A percentile compares a stretch with the other conserved stretches of the same genome.
Conservation (phyloP, 2,888 invertebrate species). For the Gerris lacustris region DNA sequence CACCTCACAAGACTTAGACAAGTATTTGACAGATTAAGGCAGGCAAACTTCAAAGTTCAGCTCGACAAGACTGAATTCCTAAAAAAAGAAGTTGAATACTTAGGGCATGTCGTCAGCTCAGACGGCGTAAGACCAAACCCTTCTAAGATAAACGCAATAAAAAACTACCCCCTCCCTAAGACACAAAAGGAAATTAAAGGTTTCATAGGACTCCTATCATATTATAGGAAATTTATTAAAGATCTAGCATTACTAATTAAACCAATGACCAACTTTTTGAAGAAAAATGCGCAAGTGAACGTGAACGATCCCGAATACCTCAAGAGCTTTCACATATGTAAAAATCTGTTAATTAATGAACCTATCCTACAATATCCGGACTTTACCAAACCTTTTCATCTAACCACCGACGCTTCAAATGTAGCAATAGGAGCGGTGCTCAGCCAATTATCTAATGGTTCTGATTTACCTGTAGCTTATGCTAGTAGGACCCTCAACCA, state of each 20-base stretch:
- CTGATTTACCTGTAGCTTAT: slow-evolving; percentile 17
- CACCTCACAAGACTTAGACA: too few relatives aligned
- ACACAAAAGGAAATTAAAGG: slow-evolving; percentile 10
- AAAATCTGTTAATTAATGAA: slow-evolving; percentile 16
- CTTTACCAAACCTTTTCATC: too few relatives aligned
- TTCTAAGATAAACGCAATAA: slow-evolving; percentile 9
- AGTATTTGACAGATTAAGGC: too few relatives aligned
- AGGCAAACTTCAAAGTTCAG: too few relatives aligned
- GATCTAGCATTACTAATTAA: slow-evolving; percentile 8
- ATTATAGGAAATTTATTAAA: slow-evolving; percentile 9
- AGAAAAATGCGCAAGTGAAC: too few relatives aligned
- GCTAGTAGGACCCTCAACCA: neutral
- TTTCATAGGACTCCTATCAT: slow-evolving; percentile 8
- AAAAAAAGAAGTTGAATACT: slow-evolving; percentile 8
- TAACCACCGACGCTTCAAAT: too few relatives aligned
- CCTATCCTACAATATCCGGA: too few relatives aligned
- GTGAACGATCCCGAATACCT: too few relatives aligned
- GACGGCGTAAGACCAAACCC: slow-evolving; percentile 2
- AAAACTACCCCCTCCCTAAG: slow-evolving; percentile 14
- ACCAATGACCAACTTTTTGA: slow-evolving; percentile 9
- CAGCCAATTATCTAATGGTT: too few relatives aligned
- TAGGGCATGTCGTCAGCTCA: slow-evolving; percentile 10
- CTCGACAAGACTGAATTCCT: slow-evolving; percentile 17
- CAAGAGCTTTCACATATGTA: neutral
- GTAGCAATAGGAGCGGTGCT: too few relatives aligned